Percentiles rank a stretch among this genome's conserved stretches.
These are phyloP conservation scores for Sapajus apella DNA, from an alignment of 2,113 vertebrate genomes.

Conservation along the genomic window DNA sequence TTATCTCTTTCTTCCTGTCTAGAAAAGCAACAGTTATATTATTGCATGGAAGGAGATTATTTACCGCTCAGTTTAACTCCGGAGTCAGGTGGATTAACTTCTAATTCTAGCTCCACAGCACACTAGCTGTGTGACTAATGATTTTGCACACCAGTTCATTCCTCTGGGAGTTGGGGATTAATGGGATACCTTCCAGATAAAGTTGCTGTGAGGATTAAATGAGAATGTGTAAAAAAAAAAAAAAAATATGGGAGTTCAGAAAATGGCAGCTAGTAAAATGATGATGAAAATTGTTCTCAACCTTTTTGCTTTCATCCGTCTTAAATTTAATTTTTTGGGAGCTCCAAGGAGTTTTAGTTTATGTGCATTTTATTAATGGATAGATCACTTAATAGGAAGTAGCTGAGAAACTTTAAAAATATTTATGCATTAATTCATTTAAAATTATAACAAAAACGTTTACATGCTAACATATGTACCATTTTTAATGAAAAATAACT, in stretches of 20 bases:
- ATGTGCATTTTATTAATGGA: background rate
- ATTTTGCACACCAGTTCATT: background rate
- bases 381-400: background rate
- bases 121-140: background rate
- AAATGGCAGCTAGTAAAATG: background rate
- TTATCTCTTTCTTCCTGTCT: background rate
- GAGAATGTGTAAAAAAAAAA: background rate
- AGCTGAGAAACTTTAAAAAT: conserved; percentile 6
- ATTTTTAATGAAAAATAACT: background rate
- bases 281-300: background rate
- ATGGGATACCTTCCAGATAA: background rate
- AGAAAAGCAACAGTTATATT: background rate
- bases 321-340: background rate
- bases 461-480: background rate
- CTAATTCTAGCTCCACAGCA: background rate
- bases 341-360: background rate
- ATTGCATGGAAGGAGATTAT: background rate
- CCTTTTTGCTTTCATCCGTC: background rate
- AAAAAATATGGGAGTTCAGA: background rate
- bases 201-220: background rate
- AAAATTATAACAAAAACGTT: background rate
- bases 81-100: background rate
- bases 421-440: background rate
- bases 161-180: background rate
- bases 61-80: background rate